A percentile compares a stretch with the other conserved stretches of the same genome.
Evolutionary conservation across 1,140 invertebrate genomes (phyloP).

Genomic region (Hetaerina americana): DNA sequence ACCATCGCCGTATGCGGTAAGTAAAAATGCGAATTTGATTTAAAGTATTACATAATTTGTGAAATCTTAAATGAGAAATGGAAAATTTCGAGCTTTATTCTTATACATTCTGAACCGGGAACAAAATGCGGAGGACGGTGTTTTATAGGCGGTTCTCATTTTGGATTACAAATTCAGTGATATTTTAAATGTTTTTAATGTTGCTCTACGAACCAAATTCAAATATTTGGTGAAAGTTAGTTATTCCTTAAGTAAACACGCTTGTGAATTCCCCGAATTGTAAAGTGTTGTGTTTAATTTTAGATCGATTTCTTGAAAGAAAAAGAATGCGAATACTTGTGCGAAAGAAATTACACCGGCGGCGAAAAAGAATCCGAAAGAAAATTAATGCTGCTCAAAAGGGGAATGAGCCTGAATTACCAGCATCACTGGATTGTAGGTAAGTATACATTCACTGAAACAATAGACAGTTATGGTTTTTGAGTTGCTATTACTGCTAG

Average conservation of each 20-base stretch:
- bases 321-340: constrained; percentile 60
- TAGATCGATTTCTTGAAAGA: constrained; percentile 53
- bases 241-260: too few species aligned
- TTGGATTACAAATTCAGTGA: too few species aligned
- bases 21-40: constrained; percentile 10
- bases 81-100: constrained; percentile 5
- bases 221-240: too few species aligned
- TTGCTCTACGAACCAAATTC: too few species aligned
- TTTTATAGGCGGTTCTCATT: too few species aligned
- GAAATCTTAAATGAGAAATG: neutral
- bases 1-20: constrained; percentile 79
- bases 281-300: constrained; percentile 15
- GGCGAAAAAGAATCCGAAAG: constrained; percentile 46
- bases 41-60: neutral
- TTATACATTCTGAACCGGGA: constrained; percentile 1
- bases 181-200: constrained; percentile 4
- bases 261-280: neutral
- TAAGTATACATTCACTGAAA: too few species aligned
- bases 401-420: constrained; percentile 93
- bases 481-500: too few species aligned
- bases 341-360: constrained; percentile 57
- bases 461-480: too few species aligned
- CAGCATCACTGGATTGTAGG: constrained; percentile 96
- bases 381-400: constrained; percentile 67
- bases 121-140: too few species aligned